A percentile compares a stretch with the other conserved stretches of the same genome.
These are phyloP conservation scores for Patella depressa DNA, from an alignment of 2,888 invertebrate genomes.

Conservation along the genomic window DNA sequence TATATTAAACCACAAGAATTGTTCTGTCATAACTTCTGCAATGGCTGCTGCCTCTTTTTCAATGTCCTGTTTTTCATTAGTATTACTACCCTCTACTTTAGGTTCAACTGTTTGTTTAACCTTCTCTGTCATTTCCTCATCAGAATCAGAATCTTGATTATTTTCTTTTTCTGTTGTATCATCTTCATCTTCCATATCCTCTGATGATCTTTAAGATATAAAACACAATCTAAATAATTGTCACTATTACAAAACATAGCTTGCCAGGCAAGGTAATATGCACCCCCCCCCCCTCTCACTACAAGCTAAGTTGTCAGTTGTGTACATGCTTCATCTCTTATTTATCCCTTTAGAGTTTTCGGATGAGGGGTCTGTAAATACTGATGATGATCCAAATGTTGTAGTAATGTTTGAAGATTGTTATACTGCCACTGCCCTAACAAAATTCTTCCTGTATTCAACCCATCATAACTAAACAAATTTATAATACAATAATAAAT, in stretches of 20 bases:
- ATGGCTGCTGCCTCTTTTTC: background rate
- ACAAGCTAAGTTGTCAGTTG: too few relatives aligned
- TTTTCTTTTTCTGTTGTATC: background rate
- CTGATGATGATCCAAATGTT: too few relatives aligned
- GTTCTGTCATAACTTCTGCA: background rate
- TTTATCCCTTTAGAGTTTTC: too few relatives aligned
- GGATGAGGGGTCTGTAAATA: too few relatives aligned
- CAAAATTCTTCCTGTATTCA: too few relatives aligned
- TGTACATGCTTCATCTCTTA: too few relatives aligned
- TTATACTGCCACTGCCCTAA: too few relatives aligned
- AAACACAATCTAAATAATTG: too few relatives aligned
- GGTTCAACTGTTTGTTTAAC: background rate
- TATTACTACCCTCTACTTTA: background rate
- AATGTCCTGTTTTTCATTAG: background rate
- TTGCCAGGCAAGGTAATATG: too few relatives aligned
- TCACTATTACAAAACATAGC: too few relatives aligned
- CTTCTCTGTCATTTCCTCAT: background rate
- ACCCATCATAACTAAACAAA: background rate
- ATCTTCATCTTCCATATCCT: background rate
- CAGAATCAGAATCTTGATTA: slow-evolving; percentile 13
- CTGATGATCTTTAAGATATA: background rate
- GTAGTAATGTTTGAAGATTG: too few relatives aligned
- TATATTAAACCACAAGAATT: background rate
- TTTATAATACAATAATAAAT: background rate
- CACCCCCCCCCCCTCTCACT: too few relatives aligned